These are phyloP conservation scores for Crotalus helleri DNA, from an alignment of 2,113 vertebrate genomes.

Conservation along the genomic window DNA sequence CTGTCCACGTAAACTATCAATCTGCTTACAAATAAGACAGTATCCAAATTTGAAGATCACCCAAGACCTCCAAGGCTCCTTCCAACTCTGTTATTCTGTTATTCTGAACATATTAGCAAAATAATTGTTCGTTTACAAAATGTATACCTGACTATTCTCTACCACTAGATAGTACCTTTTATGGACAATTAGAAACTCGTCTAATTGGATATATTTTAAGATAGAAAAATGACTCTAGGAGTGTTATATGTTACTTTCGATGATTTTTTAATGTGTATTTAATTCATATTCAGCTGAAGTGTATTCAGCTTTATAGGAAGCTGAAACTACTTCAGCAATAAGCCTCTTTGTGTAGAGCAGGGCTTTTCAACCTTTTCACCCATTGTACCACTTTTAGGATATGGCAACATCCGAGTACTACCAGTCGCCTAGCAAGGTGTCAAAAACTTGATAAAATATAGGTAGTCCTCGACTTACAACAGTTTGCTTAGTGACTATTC, in stretches of 20 bases:
- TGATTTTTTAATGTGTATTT: neutral
- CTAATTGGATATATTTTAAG: neutral
- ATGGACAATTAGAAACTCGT: neutral
- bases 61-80: neutral
- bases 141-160: neutral
- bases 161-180: neutral
- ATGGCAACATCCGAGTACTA: too few species aligned
- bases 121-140: neutral
- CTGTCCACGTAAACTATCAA: neutral
- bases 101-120: neutral
- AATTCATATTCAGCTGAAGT: neutral
- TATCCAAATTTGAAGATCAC: neutral
- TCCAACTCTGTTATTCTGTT: neutral
- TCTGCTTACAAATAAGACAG: neutral
- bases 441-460: too few species aligned
- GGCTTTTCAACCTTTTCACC: too few species aligned
- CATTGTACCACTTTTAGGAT: too few species aligned
- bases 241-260: neutral
- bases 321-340: neutral
- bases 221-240: neutral
- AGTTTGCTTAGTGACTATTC: too few species aligned
- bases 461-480: too few species aligned
- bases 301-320: neutral
- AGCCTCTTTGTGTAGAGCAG: neutral
- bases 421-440: too few species aligned